Conservation (phyloP, 2,888 invertebrate species). For the Acronicta alni region DNA sequence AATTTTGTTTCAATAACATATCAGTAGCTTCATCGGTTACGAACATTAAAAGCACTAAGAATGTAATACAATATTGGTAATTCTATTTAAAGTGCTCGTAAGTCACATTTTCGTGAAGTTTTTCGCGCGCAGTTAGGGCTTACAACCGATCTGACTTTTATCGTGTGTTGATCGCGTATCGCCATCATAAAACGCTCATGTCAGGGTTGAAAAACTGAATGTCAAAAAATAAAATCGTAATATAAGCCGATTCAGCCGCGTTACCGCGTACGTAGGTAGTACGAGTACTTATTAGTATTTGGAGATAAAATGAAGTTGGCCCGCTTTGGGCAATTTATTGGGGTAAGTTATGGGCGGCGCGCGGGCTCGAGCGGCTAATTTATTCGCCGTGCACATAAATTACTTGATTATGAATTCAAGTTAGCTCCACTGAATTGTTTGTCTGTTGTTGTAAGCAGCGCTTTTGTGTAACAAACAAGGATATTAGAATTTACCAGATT, state of each 20-base stretch:
- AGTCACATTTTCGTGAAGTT: constrained; percentile 69
- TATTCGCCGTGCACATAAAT: constrained; percentile 90
- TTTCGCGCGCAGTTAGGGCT: constrained; percentile 62
- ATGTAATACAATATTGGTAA: constrained; percentile 62
- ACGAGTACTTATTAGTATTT: constrained; percentile 88
- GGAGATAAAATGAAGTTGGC: constrained; percentile 89
- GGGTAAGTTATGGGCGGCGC: constrained; percentile 89
- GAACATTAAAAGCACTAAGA: constrained; percentile 60
- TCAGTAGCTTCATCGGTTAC: constrained; percentile 39
- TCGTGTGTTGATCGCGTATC: constrained; percentile 78
- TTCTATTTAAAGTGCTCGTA: constrained; percentile 63
- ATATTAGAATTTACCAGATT: constrained; percentile 80
- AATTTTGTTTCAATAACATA: constrained; percentile 49
- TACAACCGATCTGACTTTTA: constrained; percentile 64
- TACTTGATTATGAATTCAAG: constrained; percentile 90
- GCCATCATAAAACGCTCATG: constrained; percentile 83
- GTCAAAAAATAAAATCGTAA: constrained; percentile 75
- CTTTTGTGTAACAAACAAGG: constrained; percentile 85
- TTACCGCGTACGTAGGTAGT: constrained; percentile 78
- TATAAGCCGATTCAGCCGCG: constrained; percentile 72
- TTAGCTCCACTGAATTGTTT: constrained; percentile 87
- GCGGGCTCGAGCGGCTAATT: constrained; percentile 87
- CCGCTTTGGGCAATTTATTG: constrained; percentile 89
- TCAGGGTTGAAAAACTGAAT: constrained; percentile 73
- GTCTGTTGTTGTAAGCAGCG: constrained; percentile 86